Evolutionary conservation across 1,140 invertebrate genomes (phyloP), one percentile per base, ranked within the genome.

Genomic region (Schlechtendalia chinensis): DNA sequence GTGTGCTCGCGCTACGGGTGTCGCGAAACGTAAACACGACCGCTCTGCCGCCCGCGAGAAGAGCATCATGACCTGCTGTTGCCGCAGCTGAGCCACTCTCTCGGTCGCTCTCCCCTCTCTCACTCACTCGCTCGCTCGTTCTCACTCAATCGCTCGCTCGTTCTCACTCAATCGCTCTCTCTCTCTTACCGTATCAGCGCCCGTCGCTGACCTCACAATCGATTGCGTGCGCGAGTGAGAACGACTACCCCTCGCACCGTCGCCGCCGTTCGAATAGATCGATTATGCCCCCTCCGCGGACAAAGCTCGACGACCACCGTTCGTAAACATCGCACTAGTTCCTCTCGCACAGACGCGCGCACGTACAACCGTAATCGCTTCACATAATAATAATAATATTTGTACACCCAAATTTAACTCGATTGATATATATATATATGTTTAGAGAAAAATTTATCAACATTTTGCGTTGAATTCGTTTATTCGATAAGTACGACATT

Each of bases 11-110:
- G 65, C 32, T 17, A 45, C 65, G 39, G 29, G 39, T 47, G 65
- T 45, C 65, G 39, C 65, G 65, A 69, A 69, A 69, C 65, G 65
- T 69, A 69, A 69, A 69, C 65, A 69, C 63, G n/a, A 27, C 22
- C 24, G 58, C 8, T 27, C n/a, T n/a, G 32, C 16, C 12, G 32
- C 19, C 32, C 3, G 39, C 8, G 65, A 69, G 65, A 69, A 39
- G 39, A 39, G 65, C n/a, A n/a, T n/a, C n/a, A 69, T 69, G 65
- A 69, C 65, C 65, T 47, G 65, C 65, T 69, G 65, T 69, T 69
- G 39, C 65, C 65, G 22, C 65, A 69, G 65, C 65, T 69, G 65
- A 69, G 65, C 65, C 19, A 3, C 32, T 39, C 32, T 39, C 17
- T 5, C 29, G 12, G 32, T 10, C 65, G 14, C 65, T 22, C 39